A percentile compares a stretch with the other conserved stretches of the same genome.
These are phyloP conservation scores for Lineus longissimus DNA, from an alignment of 1,140 invertebrate genomes.

Conservation along the genomic window DNA sequence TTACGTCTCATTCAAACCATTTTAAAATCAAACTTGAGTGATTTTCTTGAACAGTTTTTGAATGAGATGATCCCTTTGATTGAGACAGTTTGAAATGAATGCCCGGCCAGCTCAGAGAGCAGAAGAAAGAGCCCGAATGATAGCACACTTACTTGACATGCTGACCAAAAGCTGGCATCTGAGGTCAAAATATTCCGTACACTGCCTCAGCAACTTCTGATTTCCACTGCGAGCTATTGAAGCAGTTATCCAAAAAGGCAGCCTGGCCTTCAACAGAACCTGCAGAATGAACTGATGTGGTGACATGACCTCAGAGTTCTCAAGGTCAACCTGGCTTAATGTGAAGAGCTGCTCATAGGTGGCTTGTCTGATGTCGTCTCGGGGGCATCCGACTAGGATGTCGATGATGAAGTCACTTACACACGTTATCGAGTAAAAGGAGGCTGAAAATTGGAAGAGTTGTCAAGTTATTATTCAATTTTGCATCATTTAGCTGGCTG, in stretches of 20 bases:
- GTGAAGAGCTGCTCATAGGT: slow-evolving; percentile 55
- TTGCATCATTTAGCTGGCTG: no score
- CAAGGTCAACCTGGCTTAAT: slow-evolving; percentile 43
- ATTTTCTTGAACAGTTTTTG: no score
- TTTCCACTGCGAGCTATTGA: slow-evolving; percentile 54
- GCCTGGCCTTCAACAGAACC: slow-evolving; percentile 56
- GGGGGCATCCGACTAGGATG: slow-evolving; percentile 56
- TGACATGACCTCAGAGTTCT: slow-evolving; percentile 15
- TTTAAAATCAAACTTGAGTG: no score
- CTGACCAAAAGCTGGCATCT: slow-evolving; percentile 53
- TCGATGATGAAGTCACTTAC: slow-evolving; percentile 58
- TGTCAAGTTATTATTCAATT: slow-evolving; percentile 6
- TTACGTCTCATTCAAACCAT: no score
- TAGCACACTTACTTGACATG: slow-evolving; percentile 39
- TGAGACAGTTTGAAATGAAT: no score
- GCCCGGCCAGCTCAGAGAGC: no score
- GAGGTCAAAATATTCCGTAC: slow-evolving; percentile 59
- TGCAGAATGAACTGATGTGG: slow-evolving; percentile 53
- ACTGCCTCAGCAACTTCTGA: slow-evolving; percentile 56
- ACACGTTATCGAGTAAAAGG: slow-evolving; percentile 54
- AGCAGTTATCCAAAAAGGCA: slow-evolving; percentile 60
- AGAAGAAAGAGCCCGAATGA: no score
- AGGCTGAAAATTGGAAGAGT: slow-evolving; percentile 36
- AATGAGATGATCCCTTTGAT: no score
- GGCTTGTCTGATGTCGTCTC: slow-evolving; percentile 50